A percentile compares a stretch with the other conserved stretches of the same genome.
These are phyloP conservation scores for Phaethon lepturus DNA, from an alignment of 2,113 vertebrate genomes.

Conservation along the genomic window DNA sequence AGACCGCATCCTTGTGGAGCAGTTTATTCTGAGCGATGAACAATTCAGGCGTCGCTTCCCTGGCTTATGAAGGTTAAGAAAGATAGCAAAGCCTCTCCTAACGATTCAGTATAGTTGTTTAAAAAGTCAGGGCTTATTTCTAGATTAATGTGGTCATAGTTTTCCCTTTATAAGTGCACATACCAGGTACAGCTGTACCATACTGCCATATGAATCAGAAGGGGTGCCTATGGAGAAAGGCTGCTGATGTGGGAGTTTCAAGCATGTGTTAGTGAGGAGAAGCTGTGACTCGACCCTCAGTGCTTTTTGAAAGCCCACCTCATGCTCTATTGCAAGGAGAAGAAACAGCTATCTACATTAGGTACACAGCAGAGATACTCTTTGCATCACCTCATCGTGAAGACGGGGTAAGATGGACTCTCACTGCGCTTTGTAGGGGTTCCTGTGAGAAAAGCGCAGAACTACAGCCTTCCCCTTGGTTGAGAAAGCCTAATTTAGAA, in stretches of 20 bases:
- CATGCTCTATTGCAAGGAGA: not conserved
- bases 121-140: not conserved
- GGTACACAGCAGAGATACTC: not conserved
- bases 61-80: not conserved
- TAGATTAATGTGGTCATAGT: not conserved
- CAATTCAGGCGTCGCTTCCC: not conserved
- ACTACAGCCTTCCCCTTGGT: not conserved
- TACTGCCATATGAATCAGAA: not conserved
- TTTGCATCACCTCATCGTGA: not conserved
- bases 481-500: not conserved
- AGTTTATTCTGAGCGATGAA: not conserved
- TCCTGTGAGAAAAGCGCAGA: not conserved
- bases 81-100: not conserved
- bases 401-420: not conserved
- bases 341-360: not conserved
- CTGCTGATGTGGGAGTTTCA: not conserved
- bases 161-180: not conserved
- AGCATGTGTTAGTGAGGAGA: not conserved
- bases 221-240: not conserved
- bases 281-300: not conserved
- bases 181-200: not conserved
- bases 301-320: not conserved
- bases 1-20: not conserved
- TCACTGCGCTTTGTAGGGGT: fast-evolving
- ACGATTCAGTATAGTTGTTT: not conserved